Base-by-base conservation (phyloP, 2,888 invertebrate species). In the Synanthedon tipuliformis region DNA sequence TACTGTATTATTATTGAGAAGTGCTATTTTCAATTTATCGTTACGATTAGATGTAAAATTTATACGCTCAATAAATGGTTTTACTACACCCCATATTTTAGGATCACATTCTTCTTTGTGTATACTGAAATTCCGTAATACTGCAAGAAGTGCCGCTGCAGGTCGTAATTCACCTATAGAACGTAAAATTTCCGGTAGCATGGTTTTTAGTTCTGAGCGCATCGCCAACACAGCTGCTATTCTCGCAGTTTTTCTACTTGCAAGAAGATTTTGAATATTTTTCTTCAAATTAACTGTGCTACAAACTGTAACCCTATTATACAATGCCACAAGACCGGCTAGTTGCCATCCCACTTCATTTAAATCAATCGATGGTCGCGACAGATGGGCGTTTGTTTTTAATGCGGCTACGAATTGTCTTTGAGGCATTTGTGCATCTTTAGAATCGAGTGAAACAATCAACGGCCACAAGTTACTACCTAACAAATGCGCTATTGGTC, bases 321-420 rank as follows among this genome's bases (percentile, higher is more conserved):
- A 68, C 2, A 78, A 57, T 15, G 72, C 68, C 56, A 78, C 78
- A 2, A 68, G 69, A n/a, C 82, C 81, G 40, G 67, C 52, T 51
- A 57, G 50, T 10, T 56, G 57, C 75, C 75, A 78, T 13, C 70
- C 68, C 16, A 66, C 55, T 7, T 53, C 51, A 4, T 69, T 59
- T 5, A 75, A 60, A 48, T 75, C 62, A 2, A 76, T 51, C 23
- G 55, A 52, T 45, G 76, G 74, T 53, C 68, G 66, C 2, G 67
- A 60, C 41, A 66, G 61, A 52, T 75, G 74, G n/a, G 62, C 61
- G 50, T 75, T 75, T 3, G 71, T 68, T 59, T 69, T 65, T 15
- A 82, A 50, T 7, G 61, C 65, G 1, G 66, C 63, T 3, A 66
- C 64, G 8, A 75, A 54, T 27, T 57, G 60, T 41, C 55, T 57